phyloP scores from a whole-genome alignment of 2,797 vertebrate species.

The Coregonus sp. region DNA sequence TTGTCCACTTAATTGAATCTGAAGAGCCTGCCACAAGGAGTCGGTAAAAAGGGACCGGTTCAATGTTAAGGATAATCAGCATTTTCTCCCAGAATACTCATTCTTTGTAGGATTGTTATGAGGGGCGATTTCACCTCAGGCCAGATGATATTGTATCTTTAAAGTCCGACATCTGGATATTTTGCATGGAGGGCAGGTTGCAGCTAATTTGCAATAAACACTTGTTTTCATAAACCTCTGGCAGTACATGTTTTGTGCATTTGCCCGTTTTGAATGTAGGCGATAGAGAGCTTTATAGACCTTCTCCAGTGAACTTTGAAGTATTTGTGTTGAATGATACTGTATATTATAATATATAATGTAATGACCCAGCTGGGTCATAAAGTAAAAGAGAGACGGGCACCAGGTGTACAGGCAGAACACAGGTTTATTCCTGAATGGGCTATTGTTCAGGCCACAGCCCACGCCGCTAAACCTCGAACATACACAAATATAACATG shows the following conservation, averaged over 20 bases:
- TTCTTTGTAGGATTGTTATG: neutral
- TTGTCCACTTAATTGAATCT: conserved; percentile 17
- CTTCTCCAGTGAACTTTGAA: neutral
- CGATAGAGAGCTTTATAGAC: neutral
- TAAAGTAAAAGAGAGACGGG: too few species aligned
- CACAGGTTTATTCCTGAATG: too few species aligned
- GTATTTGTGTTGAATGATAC: neutral
- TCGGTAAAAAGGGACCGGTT: neutral
- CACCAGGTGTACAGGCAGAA: too few species aligned
- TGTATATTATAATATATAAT: neutral
- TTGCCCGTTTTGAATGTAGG: neutral
- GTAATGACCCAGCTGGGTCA: too few species aligned
- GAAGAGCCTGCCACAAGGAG: conserved; percentile 11
- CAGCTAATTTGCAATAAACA: neutral
- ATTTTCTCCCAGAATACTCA: conserved; percentile 8
- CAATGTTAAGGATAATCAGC: neutral
- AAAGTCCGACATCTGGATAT: neutral
- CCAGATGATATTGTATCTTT: neutral
- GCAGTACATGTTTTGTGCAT: neutral
- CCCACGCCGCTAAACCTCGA: too few species aligned
- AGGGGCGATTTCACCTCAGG: neutral
- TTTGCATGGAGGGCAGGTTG: neutral
- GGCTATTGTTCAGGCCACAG: too few species aligned
- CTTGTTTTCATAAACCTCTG: neutral
- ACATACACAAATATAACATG: too few species aligned